These are phyloP conservation scores for Leptatherina wallacei DNA, from an alignment of 2,797 vertebrate species.

Conservation along the genomic window DNA sequence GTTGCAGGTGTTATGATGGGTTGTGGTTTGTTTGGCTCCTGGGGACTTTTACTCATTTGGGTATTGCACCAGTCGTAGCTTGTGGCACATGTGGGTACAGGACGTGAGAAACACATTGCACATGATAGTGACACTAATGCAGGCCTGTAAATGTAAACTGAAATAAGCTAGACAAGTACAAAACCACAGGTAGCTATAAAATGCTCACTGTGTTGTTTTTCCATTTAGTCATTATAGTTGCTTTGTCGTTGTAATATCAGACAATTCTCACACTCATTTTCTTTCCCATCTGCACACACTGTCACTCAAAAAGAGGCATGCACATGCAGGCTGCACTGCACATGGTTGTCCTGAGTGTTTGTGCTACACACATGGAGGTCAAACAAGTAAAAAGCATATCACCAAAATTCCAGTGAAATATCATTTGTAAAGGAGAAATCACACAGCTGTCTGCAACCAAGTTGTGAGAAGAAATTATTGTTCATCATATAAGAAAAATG, in stretches of 20 bases:
- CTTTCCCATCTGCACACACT: conserved; percentile 35
- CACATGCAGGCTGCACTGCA: neutral
- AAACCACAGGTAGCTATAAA: conserved; percentile 26
- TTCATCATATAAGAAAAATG: neutral
- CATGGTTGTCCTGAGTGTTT: conserved; percentile 18
- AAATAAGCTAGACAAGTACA: conserved; percentile 11
- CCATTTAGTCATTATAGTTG: conserved; percentile 34
- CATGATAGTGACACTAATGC: conserved; percentile 37
- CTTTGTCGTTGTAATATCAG: conserved; percentile 41
- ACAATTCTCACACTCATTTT: conserved; percentile 59
- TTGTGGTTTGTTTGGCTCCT: conserved; percentile 70
- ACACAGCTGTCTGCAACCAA: neutral
- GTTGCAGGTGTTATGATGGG: conserved; percentile 76
- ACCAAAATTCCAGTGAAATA: neutral
- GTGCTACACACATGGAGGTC: conserved; percentile 41
- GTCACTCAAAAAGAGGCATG: conserved; percentile 56
- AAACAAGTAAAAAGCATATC: neutral
- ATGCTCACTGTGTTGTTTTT: conserved; percentile 48
- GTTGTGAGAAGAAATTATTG: neutral
- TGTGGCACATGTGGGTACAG: conserved; percentile 35
- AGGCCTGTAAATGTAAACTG: conserved; percentile 25
- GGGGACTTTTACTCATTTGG: conserved; percentile 59
- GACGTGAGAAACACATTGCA: conserved; percentile 52
- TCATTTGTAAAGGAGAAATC: neutral
- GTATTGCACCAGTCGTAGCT: conserved; percentile 72